A percentile compares a stretch with the other conserved stretches of the same genome.
These are phyloP conservation scores for Iguana delicatissima DNA, from an alignment of 2,797 vertebrate species.

Conservation along the genomic window DNA sequence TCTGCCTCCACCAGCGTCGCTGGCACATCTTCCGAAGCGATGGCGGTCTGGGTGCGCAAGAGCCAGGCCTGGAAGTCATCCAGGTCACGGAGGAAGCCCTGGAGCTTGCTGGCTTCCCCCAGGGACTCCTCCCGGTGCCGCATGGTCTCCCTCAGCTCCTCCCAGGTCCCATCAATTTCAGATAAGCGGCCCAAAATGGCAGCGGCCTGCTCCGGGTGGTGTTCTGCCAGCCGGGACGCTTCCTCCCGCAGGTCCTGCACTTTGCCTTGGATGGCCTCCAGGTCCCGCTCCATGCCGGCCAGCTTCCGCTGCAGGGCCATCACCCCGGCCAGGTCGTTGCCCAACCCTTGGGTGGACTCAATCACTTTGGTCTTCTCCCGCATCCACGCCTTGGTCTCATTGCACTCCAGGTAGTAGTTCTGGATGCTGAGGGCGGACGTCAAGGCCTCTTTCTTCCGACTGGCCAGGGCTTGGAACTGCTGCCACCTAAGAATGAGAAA, in stretches of 20 bases:
- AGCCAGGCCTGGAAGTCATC: slow-evolving; percentile 96
- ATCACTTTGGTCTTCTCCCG: slow-evolving; percentile 96
- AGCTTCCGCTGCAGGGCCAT: slow-evolving; percentile 95
- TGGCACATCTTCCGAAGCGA: slow-evolving; percentile 93
- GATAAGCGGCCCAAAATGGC: slow-evolving; percentile 82
- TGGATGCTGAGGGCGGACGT: slow-evolving; percentile 93
- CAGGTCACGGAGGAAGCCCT: slow-evolving; percentile 92
- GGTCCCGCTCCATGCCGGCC: slow-evolving; percentile 92
- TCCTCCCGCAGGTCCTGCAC: slow-evolving; percentile 87
- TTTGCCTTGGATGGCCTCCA: slow-evolving; percentile 94
- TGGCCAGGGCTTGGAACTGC: slow-evolving; percentile 87
- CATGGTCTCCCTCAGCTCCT: slow-evolving; percentile 89
- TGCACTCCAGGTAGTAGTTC: slow-evolving; percentile 95
- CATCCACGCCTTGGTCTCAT: slow-evolving; percentile 96
- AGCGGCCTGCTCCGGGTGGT: slow-evolving; percentile 86
- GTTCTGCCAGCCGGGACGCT: slow-evolving; percentile 83
- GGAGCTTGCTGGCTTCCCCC: slow-evolving; percentile 92
- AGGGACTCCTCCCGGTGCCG: slow-evolving; percentile 90
- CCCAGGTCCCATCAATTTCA: slow-evolving; percentile 90
- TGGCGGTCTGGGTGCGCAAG: slow-evolving; percentile 90
- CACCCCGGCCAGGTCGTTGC: slow-evolving; percentile 93
- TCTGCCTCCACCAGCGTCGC: slow-evolving; percentile 91
- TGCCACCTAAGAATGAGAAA: slow-evolving; percentile 84
- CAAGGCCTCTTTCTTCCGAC: slow-evolving; percentile 88
- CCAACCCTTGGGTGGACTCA: slow-evolving; percentile 93